phyloP scores from a whole-genome alignment of 2,888 invertebrate species.

The Luffia ferchaultella region DNA sequence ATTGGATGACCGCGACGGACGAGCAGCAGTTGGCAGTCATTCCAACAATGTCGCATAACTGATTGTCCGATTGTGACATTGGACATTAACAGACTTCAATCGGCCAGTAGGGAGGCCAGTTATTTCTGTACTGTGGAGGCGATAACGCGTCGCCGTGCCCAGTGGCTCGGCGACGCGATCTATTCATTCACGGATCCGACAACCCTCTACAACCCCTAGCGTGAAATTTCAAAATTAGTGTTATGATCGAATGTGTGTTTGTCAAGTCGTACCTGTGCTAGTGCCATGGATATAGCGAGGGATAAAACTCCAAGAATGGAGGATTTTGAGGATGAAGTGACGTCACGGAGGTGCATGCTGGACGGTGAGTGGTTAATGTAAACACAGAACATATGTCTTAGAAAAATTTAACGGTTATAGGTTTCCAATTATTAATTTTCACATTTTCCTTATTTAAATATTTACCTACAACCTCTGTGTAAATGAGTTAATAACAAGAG shows the following conservation, averaged over 20 bases:
- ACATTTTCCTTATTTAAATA: too few relatives aligned
- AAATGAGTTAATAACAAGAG: too few relatives aligned
- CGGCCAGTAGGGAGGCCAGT: constrained; percentile 38
- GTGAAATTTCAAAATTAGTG: constrained; percentile 17
- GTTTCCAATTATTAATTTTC: too few relatives aligned
- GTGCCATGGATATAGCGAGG: constrained; percentile 45
- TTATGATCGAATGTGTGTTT: constrained; percentile 22
- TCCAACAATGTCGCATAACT: constrained; percentile 53
- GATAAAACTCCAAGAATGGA: constrained; percentile 33
- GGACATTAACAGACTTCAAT: constrained; percentile 36
- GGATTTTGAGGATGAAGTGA: constrained; percentile 35
- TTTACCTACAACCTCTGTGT: too few relatives aligned
- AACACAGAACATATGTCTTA: not conserved
- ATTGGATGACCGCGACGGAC: not conserved
- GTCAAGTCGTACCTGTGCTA: constrained; percentile 20
- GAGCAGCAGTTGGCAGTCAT: constrained; percentile 2
- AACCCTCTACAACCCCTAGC: not conserved
- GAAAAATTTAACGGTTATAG: too few relatives aligned
- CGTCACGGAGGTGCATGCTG: constrained; percentile 54
- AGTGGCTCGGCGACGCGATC: not conserved
- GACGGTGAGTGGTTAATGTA: constrained; percentile 40
- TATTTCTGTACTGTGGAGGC: constrained; percentile 45
- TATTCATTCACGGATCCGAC: too few relatives aligned
- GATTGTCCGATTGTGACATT: constrained; percentile 62
- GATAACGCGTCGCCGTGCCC: constrained; percentile 25